phyloP scores from a whole-genome alignment of 1,140 invertebrate species.

The Macrosteles quadrilineatus region DNA sequence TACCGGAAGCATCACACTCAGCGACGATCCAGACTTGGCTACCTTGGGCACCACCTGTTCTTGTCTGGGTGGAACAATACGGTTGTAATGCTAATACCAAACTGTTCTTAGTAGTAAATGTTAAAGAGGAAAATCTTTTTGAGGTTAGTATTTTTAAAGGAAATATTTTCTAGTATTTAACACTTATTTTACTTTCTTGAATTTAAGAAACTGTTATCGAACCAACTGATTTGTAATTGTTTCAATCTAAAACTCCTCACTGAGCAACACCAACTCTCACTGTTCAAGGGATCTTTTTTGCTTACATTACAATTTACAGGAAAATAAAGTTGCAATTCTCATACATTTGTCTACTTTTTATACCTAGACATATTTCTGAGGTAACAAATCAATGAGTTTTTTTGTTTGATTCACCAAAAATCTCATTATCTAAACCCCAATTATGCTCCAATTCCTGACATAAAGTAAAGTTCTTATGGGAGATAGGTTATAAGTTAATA shows the following conservation, averaged over 20 bases:
- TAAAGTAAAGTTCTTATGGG: too few relatives aligned
- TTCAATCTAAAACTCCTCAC: too few relatives aligned
- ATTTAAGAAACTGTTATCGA: not conserved
- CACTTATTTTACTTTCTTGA: not conserved
- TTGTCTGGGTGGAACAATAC: slow-evolving; percentile 33
- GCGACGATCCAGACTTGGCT: slow-evolving; percentile 66
- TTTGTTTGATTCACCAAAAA: too few relatives aligned
- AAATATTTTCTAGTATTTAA: not conserved
- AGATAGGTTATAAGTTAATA: too few relatives aligned
- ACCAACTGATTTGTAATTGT: too few relatives aligned
- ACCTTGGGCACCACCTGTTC: slow-evolving; percentile 60
- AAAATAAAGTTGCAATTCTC: too few relatives aligned
- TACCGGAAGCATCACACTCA: slow-evolving; percentile 76
- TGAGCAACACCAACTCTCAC: not conserved
- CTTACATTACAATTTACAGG: too few relatives aligned
- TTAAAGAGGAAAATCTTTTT: not conserved
- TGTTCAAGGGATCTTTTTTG: not conserved
- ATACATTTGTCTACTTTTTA: too few relatives aligned
- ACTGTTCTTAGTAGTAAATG: not conserved
- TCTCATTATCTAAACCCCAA: too few relatives aligned
- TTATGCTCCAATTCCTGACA: too few relatives aligned
- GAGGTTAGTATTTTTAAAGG: not conserved
- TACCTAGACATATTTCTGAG: too few relatives aligned
- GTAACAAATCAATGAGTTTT: too few relatives aligned
- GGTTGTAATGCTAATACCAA: not conserved